Evolutionary conservation across 2,888 invertebrate genomes (phyloP), one percentile per base, ranked within the genome.

Genomic region (Pristionchus japonicus): DNA sequence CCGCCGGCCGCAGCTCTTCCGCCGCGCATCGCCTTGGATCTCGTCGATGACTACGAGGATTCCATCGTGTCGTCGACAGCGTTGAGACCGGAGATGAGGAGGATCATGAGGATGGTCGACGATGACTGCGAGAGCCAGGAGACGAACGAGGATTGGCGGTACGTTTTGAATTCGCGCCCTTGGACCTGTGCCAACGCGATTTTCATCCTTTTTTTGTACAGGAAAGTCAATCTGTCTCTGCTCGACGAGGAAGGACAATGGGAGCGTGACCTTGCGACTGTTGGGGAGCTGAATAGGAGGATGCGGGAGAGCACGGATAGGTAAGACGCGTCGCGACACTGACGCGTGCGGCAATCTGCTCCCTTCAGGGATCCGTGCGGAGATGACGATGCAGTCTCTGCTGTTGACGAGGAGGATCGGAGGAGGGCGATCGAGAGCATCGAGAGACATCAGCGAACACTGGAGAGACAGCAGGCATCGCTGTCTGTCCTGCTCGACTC

Each of bases 391-490:
- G 52, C 43, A 1, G 57, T 40, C 27, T 64, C 90, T 13, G 90
- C 90, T 70, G 89, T 90, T 89, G 92, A 92, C 86, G 91, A 92
- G 74, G 91, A 89, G 31, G 91, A 91, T 61, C 74, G 92, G 6
- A 87, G 89, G 15, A 80, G 90, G 31, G 91, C 91, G 9, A 92
- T 91, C 20, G 91, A 90, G 61, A 70, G 90, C 70, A 93, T 93
- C 47, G 91, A 92, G 61, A 87, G 91, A 67, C 93, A 93, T 88
- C 92, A 93, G 86, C 88, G 89, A 70, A 91, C 90, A 40, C 90
- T 92, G 27, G 92, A 93, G 86, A 88, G 91, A 43, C 92, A 92
- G 31, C 93, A 93, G 87, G 90, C 92, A 20, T 91, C 92, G 84
- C 89, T 93, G 84, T 91, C 91, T 80, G 88, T 88, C 31, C 90